Evolutionary conservation across 2,888 invertebrate species (phyloP), one percentile per base, ranked within the genome.

Genomic region (Rhamnusium bicolor): DNA sequence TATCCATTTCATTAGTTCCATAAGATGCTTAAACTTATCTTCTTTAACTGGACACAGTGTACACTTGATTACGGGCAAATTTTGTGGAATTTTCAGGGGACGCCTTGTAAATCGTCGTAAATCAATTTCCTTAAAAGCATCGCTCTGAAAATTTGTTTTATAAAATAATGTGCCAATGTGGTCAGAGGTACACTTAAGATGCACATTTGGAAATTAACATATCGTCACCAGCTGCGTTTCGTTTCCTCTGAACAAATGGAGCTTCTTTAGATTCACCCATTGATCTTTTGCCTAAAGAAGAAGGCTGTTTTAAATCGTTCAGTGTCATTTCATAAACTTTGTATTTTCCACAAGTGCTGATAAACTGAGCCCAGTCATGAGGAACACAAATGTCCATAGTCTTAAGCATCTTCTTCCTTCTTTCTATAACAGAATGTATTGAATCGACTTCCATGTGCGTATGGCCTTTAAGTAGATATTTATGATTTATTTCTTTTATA

Each of bases 191-290:
- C 54, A 21, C 4, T 21, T 54, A 21, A 47, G 46, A 65, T 65
- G 65, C 53, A 65, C 53, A 65, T 53, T 65, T 65, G 65, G 51
- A 65, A 65, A 51, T 65, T 65, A 49, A 49, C 53, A 51, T 65
- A 51, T 27, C 12, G 6, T 62, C 8, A 61, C 61, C 46, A 61
- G 32, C 32, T 61, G 18, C 32, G 14, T 61, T 61, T 61, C 19
- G 60, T 60, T 60, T 21, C 21, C 21, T 54, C 54, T 21, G 54
- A 54, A 54, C 54, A 54, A 54, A 54, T 54, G 54, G 54, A 54
- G 21, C 24, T 54, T 54, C 24, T 54, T 24, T 54, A 54, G 24
- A 54, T 54, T 54, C 54, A 54, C 21, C 54, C 21, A 54, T 54
- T 21, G 54, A 54, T 12, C 21, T 54, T 54, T 54, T 54, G 19